phyloP scores from a whole-genome alignment of 1,140 invertebrate genomes.

The roundworm (Caenorhabditis elegans) region WBcel235 BX284606.5:9763001-9763500 shows the following conservation, averaged over 20 bases:
- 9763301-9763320: slow-evolving; percentile 54
- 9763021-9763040: slow-evolving; percentile 59
- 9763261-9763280: slow-evolving; percentile 54
- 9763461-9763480: background rate
- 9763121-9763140: slow-evolving; percentile 40
- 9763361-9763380: slow-evolving; percentile 55
- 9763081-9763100: slow-evolving; percentile 63
- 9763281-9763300: slow-evolving; percentile 65
- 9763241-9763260: slow-evolving; percentile 60
- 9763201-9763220: slow-evolving; percentile 61
- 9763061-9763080: slow-evolving; percentile 52
- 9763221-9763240: slow-evolving; percentile 64
- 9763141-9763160: background rate
- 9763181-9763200: slow-evolving; percentile 34
- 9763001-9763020: slow-evolving; percentile 61
- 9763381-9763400: background rate
- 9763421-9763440: slow-evolving; percentile 2
- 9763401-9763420: background rate
- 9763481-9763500: background rate
- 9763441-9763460: background rate
- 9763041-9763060: slow-evolving; percentile 55
- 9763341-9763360: slow-evolving; percentile 61
- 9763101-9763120: slow-evolving; percentile 54
- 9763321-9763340: slow-evolving; percentile 51
- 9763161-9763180: background rate